Base-by-base conservation (phyloP, 2,888 invertebrate genomes). In the Caenorhabditis sp. region DNA sequence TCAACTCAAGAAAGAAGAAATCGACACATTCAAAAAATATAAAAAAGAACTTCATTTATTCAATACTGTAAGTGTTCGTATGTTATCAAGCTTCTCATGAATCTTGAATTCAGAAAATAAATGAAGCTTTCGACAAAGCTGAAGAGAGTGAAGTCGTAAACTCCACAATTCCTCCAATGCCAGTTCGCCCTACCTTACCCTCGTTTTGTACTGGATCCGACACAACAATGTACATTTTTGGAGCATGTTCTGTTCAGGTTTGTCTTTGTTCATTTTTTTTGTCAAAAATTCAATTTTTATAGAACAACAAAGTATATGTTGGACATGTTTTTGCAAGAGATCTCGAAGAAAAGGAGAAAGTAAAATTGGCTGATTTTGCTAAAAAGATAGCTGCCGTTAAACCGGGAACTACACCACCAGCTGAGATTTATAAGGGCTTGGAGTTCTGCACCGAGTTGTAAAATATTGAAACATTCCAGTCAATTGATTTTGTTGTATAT, bases 281-380 rank as follows among this genome's bases (percentile, higher is more conserved):
- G 17, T 24, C 4, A 55, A 12, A 51, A 51, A 14, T 43, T 50
- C 53, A 31, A 1, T 55, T 6, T 57, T 19, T 4, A 55, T 50
- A 84, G 83, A 86, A 86, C 64, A 78, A 83, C 77, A 86, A 86
- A 68, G 82, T 86, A 5, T 86, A 85, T 74, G 76, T 86, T 55
- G 83, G 82, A 14, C 80, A 73, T 24, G 79, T 78, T 23, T 79
- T 81, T 24, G 86, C 85, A 1, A 71, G 86, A 49, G 83, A 86
- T 51, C 69, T 86, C 24, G 80, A 76, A 21, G 75, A 76, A 17
- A 78, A 83, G 21, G 85, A 85, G 54, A 82, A 81, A 66, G 74
- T 73, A 43, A 82, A 84, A 58, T 66, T 85, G 21, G 67, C 78
- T 27, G 72, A 81, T 37, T 84, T 86, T 54, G 70, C 81, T 8